Percentiles rank a stretch among this genome's conserved stretches.
Evolutionary conservation across 1,140 invertebrate genomes (phyloP).

Genomic region (Hyposmocoma kahamanoa): DNA sequence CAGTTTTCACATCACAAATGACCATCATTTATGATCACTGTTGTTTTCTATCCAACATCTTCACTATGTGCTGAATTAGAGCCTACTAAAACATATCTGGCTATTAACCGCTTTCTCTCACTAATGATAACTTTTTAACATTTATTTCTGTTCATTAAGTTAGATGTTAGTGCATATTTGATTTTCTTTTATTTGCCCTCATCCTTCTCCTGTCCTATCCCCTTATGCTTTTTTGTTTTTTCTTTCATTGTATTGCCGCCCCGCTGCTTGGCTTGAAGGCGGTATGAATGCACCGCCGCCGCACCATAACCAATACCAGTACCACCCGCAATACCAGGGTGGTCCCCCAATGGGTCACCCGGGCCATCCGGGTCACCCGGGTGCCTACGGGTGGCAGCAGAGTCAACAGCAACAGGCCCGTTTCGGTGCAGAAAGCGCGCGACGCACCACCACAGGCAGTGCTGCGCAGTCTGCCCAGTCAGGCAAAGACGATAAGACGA

Average conservation of each 20-base stretch:
- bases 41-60: constrained; percentile 28
- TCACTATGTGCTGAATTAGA: constrained; percentile 36
- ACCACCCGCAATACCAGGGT: constrained; percentile 62
- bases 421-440: constrained; percentile 68
- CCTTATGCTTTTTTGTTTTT: constrained; percentile 69
- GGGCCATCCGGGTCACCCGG: constrained; percentile 23
- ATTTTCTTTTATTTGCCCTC: constrained; percentile 57
- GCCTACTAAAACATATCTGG: constrained; percentile 52
- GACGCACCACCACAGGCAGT: constrained; percentile 41
- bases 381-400: constrained; percentile 45
- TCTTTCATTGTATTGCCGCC: constrained; percentile 69
- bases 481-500: constrained; percentile 78
- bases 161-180: constrained; percentile 45
- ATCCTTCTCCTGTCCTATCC: constrained; percentile 39
- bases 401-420: constrained; percentile 38
- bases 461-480: constrained; percentile 56
- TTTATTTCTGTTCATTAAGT: constrained; percentile 7
- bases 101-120: constrained; percentile 40
- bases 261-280: constrained; percentile 72
- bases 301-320: constrained; percentile 67
- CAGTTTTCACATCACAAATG: constrained; percentile 37
- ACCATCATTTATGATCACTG: constrained; percentile 22
- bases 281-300: constrained; percentile 71
- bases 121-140: constrained; percentile 31
- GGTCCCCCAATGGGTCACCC: constrained; percentile 35